These are phyloP conservation scores for Zaprionus lineosus DNA, from an alignment of 2,888 invertebrate species.

Conservation along the genomic window DNA sequence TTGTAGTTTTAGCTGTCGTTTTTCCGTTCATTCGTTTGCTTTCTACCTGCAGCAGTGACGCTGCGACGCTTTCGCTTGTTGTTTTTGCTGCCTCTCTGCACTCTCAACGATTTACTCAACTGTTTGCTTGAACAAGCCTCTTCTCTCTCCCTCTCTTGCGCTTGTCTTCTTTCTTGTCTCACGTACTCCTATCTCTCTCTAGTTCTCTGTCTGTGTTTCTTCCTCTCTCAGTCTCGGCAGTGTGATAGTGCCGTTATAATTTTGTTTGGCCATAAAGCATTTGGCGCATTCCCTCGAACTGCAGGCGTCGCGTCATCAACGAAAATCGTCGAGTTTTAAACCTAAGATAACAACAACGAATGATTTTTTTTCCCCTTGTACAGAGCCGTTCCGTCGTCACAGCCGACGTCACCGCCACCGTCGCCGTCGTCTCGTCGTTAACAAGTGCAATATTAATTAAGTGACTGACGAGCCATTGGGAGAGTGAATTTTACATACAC, in stretches of 20 bases:
- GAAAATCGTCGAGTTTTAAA: constrained; percentile 39
- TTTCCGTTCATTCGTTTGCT: constrained; percentile 50
- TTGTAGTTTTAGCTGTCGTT: constrained; percentile 10
- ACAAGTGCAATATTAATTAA: constrained; percentile 62
- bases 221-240: constrained; percentile 9
- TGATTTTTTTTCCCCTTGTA: neutral
- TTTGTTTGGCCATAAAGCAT: constrained; percentile 60
- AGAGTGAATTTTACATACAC: constrained; percentile 1
- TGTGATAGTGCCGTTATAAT: constrained; percentile 60
- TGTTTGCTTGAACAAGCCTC: too few species aligned
- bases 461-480: constrained; percentile 38
- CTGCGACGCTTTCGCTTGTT: constrained; percentile 66
- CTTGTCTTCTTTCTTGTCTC: neutral
- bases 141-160: constrained; percentile 5
- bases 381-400: neutral
- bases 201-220: constrained; percentile 1
- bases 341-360: constrained; percentile 17
- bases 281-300: constrained; percentile 48
- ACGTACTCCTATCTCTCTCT: constrained; percentile 1
- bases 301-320: constrained; percentile 35
- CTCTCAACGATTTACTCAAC: too few species aligned
- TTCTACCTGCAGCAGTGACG: constrained; percentile 61
- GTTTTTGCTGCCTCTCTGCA: constrained; percentile 17
- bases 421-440: constrained; percentile 24
- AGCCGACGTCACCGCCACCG: constrained; percentile 7